Evolutionary conservation across 2,888 invertebrate genomes (phyloP), one percentile per base, ranked within the genome.

Genomic region (Caradrina clavipalpis): DNA sequence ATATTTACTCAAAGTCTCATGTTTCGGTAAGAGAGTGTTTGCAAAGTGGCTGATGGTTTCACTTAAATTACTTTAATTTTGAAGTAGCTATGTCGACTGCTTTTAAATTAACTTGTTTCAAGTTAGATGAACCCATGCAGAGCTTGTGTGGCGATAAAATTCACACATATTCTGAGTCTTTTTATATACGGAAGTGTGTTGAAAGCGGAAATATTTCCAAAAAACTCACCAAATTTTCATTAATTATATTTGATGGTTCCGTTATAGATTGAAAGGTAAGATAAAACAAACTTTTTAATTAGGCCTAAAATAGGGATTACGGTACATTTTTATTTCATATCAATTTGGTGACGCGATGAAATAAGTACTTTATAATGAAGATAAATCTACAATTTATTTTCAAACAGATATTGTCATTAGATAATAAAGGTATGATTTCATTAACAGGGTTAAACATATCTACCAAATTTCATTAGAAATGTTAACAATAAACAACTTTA

Each of bases 211-310:
- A 49, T 57, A 19, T 42, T 45, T 17, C 26, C n/a, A 19, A 45
- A 35, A 66, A 53, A 66, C 10, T 49, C 21, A 11, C 21, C 35
- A 39, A 47, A 61, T 62, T 15, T 42, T 13, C 47, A 3, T 53
- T 39, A n/a, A 65, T 39, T 26, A 73, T 64, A 53, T 42, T 73
- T 47, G 47, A 73, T 17, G 13, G 58, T 22, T 66, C 57, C 49
- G 42, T 54, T 54, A 73, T 17, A 49, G 17, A 66, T 57, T 58
- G 53, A 73, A 66, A 49, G 19, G 26, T 15, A 47, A 39, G 39
- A 53, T 42, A 49, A 73, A 35, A 47, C 7, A 15, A 49, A 35
- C 42, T n/a, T 66, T 72, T 73, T 58, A n/a, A 42, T 39, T 47
- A 3, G 4, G 13, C 56, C 54, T 66, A 35, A 73, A 54, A 26